Evolutionary conservation across 2,797 vertebrate genomes (phyloP), one percentile per base, ranked within the genome.

Genomic region (Myotis pilosus): DNA sequence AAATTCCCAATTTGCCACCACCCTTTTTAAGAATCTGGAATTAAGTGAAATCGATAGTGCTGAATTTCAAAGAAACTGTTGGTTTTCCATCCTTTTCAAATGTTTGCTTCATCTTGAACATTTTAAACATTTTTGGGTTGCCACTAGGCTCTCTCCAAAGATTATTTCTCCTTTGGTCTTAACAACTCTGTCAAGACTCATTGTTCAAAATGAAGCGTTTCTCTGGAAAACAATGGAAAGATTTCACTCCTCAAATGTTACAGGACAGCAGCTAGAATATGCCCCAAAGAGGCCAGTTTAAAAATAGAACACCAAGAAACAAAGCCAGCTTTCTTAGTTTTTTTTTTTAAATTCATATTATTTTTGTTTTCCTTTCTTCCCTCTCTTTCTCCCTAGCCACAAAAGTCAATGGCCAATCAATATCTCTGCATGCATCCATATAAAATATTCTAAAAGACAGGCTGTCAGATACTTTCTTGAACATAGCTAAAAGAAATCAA

Each of bases 11-110:
- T 74, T 71, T 94, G 38, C 11, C 51, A 60, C 23, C 87, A 13
- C 36, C 75, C 86, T 81, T 92, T 41, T 41, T 82, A 85, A 91
- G 62, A 92, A 85, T 68, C 62, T 69, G 55, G n/a, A 86, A 86
- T 91, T 53, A 94, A 51, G 33, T 69, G 51, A 88, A 93, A 60
- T 28, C 25, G 44, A 66, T 72, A 38, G 33, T 36, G 33, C 1
- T 71, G 25, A 44, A 81, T 71, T 81, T 79, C 68, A 94, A 72
- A 90, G 49, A 78, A 66, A 76, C 1, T 64, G 25, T 49, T 75
- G 25, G 9, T 49, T 88, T 86, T 9, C 20, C n/a, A 72, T 10
- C 4, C 8, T 89, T 89, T 85, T 57, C 53, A 75, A 89, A 88
- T 87, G 3, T 28, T 62, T 16, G 41, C n/a, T 81, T 81, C 30